Evolutionary conservation across 2,888 invertebrate genomes (phyloP).

Genomic region (Magallana nippona): DNA sequence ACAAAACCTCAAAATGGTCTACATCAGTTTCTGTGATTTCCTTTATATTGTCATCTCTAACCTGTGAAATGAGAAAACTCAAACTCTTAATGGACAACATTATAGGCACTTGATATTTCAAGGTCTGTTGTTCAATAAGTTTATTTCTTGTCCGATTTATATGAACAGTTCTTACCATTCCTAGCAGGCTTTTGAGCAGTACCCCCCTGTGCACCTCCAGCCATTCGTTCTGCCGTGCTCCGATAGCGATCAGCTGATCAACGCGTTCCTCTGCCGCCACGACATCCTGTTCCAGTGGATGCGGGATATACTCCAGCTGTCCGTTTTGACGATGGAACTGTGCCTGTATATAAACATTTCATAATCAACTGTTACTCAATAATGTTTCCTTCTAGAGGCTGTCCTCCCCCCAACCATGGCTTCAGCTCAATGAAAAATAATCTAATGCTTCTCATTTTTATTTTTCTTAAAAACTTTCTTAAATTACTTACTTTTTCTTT

Average conservation of each 20-base stretch:
- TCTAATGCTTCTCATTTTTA: too few species aligned
- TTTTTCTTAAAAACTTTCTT: too few species aligned
- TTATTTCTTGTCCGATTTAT: too few species aligned
- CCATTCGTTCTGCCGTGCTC: constrained; percentile 67
- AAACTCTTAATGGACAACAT: too few species aligned
- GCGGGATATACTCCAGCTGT: constrained; percentile 67
- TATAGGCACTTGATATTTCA: too few species aligned
- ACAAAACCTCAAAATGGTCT: neutral
- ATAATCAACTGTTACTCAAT: neutral
- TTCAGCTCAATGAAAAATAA: too few species aligned
- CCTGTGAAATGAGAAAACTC: neutral
- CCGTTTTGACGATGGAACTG: constrained; percentile 76
- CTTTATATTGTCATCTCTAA: neutral
- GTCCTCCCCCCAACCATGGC: neutral
- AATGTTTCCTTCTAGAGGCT: neutral
- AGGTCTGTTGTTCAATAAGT: too few species aligned
- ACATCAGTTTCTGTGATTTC: neutral
- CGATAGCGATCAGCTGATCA: constrained; percentile 64
- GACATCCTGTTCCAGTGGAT: constrained; percentile 54
- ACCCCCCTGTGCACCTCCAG: constrained; percentile 70
- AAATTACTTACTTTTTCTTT: constrained; percentile 68
- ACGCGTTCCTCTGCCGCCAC: constrained; percentile 40
- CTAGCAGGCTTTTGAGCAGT: constrained; percentile 68
- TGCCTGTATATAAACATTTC: constrained; percentile 63
- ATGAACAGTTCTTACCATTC: constrained; percentile 59